Base-by-base conservation (phyloP, 2,888 invertebrate species). In the Hyalella azteca region DNA sequence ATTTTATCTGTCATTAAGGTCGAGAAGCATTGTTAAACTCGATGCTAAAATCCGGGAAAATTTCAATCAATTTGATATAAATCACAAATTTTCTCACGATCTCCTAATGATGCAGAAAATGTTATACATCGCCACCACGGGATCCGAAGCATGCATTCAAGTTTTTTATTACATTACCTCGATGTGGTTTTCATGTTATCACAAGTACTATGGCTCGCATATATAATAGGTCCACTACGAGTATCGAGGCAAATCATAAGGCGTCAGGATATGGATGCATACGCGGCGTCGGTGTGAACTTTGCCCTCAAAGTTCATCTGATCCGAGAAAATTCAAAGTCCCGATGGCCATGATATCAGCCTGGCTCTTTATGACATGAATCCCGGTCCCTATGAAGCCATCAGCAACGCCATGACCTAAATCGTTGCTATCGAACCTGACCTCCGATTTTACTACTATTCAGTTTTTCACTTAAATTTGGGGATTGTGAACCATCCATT, bases 331-430 rank as follows among this genome's bases (percentile, higher is more conserved):
- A 66, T 66, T 66, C 66, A 66, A 66, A 66, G 66, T 66, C 36
- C 66, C 29, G 66, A 66, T 66, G 66, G 66, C 19, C 36, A 66
- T 36, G 66, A 66, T 66, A 66, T 19, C 66, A 66, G 4, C 66
- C 66, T 36, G 36, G 66, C 29, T 66, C 66, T 66, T 66, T 66
- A 66, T 66, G 66, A 29, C 66, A 66, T 66, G 66, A 32, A 36
- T 66, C 36, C 66, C 29, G 19, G 66, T 66, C 66, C 36, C 66
- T 66, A 66, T 66, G 66, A 66, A 66, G 66, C 66, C 66, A 66
- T 66, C 66, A 66, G 66, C 19, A 29, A 36, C 36, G 19, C 66
- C n/a, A n/a, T n/a, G n/a, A n/a, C n/a, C n/a, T n/a, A n/a, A n/a
- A n/a, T n/a, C n/a, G n/a, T n/a, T n/a, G n/a, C n/a, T n/a, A n/a